Evolutionary conservation across 2,888 invertebrate genomes (phyloP).

Genomic region (Priocnemis perturbator): DNA sequence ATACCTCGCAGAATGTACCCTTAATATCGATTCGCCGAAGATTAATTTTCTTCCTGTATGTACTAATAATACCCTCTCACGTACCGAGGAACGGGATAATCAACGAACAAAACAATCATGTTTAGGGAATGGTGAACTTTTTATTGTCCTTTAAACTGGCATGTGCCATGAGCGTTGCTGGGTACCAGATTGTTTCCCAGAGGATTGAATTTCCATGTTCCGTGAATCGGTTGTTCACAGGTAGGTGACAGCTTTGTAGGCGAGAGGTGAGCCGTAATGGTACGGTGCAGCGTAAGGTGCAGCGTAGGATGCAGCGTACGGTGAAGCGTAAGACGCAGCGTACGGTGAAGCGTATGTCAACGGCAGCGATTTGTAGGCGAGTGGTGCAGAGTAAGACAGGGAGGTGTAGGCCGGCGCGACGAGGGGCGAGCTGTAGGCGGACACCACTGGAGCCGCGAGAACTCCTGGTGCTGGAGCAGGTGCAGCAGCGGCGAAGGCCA

Average conservation of each 20-base stretch:
- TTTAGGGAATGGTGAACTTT: background rate
- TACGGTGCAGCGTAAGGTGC: conserved; percentile 2
- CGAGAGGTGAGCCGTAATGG: background rate
- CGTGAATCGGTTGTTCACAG: background rate
- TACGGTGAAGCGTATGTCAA: conserved; percentile 20
- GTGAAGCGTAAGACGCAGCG: conserved; percentile 14
- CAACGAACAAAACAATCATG: background rate
- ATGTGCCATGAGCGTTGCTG: too few relatives aligned
- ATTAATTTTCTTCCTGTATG: too few relatives aligned
- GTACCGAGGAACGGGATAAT: background rate
- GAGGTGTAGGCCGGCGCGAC: conserved; percentile 67
- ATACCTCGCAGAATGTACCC: too few relatives aligned
- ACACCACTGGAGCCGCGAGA: conserved; percentile 37
- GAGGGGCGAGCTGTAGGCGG: conserved; percentile 56
- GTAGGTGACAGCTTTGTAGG: background rate
- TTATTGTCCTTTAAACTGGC: background rate
- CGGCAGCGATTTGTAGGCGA: conserved; percentile 40
- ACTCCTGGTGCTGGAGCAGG: conserved; percentile 71
- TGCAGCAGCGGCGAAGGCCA: conserved; percentile 75
- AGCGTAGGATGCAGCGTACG: conserved; percentile 12
- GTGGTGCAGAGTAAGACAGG: conserved; percentile 67
- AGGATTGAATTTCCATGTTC: background rate
- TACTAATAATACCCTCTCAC: background rate
- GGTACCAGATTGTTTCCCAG: too few relatives aligned
- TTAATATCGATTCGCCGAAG: too few relatives aligned